Conservation (phyloP, 2,113 vertebrate species). For the Phocoena phocoena region DNA sequence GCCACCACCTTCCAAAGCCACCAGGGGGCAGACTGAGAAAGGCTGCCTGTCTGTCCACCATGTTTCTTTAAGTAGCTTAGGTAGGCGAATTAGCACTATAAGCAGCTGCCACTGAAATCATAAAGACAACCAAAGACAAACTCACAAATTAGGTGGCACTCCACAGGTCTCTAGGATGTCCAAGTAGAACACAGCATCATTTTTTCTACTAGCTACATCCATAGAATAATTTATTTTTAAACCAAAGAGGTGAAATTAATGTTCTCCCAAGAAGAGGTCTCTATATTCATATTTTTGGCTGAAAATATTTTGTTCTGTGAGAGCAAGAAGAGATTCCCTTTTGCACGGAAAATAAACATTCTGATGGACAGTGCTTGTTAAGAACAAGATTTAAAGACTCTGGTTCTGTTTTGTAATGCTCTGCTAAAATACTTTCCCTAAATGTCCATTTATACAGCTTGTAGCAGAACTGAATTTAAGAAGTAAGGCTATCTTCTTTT, state of each 20-base stretch:
- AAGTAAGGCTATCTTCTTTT: neutral
- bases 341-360: neutral
- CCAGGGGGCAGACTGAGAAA: neutral
- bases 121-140: neutral
- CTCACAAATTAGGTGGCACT: neutral
- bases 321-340: neutral
- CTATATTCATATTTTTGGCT: neutral
- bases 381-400: neutral
- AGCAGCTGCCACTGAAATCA: neutral
- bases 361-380: neutral
- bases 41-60: rapidly evolving
- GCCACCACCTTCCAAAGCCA: neutral
- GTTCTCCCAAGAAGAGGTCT: neutral
- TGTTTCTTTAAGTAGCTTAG: neutral
- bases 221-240: neutral
- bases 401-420: neutral
- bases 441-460: neutral
- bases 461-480: neutral
- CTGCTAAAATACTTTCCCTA: neutral
- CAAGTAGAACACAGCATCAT: neutral
- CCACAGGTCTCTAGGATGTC: neutral
- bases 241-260: neutral
- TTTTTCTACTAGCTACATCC: neutral
- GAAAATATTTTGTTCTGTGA: neutral
- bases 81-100: neutral